These are phyloP conservation scores for Synergus umbraculus DNA, from an alignment of 2,888 invertebrate species.

Conservation along the genomic window DNA sequence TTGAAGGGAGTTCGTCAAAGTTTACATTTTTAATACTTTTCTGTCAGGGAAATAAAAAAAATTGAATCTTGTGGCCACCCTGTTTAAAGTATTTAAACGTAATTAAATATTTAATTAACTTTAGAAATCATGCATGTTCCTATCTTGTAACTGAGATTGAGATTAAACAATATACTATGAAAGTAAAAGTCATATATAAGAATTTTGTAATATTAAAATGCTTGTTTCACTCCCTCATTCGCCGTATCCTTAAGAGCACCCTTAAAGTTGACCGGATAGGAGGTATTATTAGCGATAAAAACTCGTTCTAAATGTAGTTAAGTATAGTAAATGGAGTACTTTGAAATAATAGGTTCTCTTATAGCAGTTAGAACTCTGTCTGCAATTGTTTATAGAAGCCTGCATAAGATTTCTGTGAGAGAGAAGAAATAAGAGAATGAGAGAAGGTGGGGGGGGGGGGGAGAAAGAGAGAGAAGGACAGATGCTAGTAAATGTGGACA, in stretches of 20 bases:
- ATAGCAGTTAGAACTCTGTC: not conserved
- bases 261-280: not conserved
- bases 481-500: conserved; percentile 28
- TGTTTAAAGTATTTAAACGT: too few relatives aligned
- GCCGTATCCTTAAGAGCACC: not conserved
- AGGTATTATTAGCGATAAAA: conserved; percentile 9
- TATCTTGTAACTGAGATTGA: too few relatives aligned
- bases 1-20: too few relatives aligned
- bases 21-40: too few relatives aligned
- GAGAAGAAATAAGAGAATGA: not conserved
- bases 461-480: conserved; percentile 43
- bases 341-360: conserved; percentile 27
- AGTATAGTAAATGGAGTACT: not conserved
- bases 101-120: too few relatives aligned
- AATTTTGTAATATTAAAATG: not conserved
- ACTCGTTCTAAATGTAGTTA: not conserved
- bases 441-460: conserved; percentile 6
- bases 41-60: too few relatives aligned
- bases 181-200: not conserved
- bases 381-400: conserved; percentile 18
- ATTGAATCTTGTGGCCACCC: too few relatives aligned
- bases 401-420: conserved; percentile 21
- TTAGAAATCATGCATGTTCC: too few relatives aligned
- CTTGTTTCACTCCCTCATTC: not conserved
- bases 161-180: too few relatives aligned